A percentile compares a stretch with the other conserved stretches of the same genome.
Evolutionary conservation across 2,113 vertebrate species (phyloP).

Genomic region (Macaca fascicularis): T2T-MFA8v1.1 NC_088380.1:3417501-3418000

Average conservation of each 20-base stretch:
- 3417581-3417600: background rate
- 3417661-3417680: background rate
- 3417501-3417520: no score
- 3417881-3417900: no score
- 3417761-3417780: rapidly evolving
- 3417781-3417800: background rate
- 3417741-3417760: background rate
- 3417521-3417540: background rate
- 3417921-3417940: background rate
- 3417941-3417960: no score
- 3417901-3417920: background rate
- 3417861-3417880: background rate
- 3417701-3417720: background rate
- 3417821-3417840: background rate
- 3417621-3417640: background rate
- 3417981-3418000: background rate
- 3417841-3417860: no score
- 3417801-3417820: background rate
- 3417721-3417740: background rate
- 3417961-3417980: background rate
- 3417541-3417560: background rate
- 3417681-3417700: rapidly evolving
- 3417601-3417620: background rate
- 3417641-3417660: background rate
- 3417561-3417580: background rate